Evolutionary conservation across 2,113 vertebrate species (phyloP).

Genomic region (Notarius lentiginosus): DNA sequence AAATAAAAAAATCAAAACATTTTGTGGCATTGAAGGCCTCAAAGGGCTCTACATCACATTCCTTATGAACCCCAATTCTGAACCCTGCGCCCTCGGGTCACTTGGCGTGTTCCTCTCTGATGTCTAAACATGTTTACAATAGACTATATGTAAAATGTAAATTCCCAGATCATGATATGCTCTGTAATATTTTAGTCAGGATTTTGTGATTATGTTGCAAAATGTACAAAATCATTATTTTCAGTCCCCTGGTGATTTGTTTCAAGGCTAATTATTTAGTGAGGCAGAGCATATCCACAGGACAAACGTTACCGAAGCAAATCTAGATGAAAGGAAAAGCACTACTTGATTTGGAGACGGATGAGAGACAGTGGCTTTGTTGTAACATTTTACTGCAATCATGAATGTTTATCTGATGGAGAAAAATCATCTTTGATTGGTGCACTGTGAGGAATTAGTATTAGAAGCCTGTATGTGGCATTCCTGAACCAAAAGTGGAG

Average conservation of each 20-base stretch:
- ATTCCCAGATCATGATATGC: background rate
- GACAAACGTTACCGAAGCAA: background rate
- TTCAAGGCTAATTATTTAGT: background rate
- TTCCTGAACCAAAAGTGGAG: too few relatives aligned
- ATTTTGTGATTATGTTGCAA: background rate
- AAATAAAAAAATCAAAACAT: background rate
- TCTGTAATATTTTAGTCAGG: background rate
- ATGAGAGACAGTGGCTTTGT: background rate
- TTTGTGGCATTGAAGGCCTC: background rate
- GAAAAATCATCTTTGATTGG: too few relatives aligned
- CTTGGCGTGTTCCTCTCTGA: background rate
- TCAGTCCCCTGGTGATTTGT: background rate
- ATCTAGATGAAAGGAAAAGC: background rate
- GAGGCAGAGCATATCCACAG: background rate
- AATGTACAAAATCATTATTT: background rate
- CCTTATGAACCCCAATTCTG: background rate
- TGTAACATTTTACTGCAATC: too few relatives aligned
- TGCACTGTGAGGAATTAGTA: too few relatives aligned
- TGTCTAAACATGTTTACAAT: background rate
- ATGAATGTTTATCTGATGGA: too few relatives aligned
- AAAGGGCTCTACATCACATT: too few relatives aligned
- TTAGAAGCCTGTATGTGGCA: too few relatives aligned
- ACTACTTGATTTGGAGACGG: background rate
- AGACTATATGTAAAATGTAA: too few relatives aligned
- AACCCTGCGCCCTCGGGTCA: background rate